Conservation (phyloP, 2,797 vertebrate genomes). For the Amazona ochrocephala region DNA sequence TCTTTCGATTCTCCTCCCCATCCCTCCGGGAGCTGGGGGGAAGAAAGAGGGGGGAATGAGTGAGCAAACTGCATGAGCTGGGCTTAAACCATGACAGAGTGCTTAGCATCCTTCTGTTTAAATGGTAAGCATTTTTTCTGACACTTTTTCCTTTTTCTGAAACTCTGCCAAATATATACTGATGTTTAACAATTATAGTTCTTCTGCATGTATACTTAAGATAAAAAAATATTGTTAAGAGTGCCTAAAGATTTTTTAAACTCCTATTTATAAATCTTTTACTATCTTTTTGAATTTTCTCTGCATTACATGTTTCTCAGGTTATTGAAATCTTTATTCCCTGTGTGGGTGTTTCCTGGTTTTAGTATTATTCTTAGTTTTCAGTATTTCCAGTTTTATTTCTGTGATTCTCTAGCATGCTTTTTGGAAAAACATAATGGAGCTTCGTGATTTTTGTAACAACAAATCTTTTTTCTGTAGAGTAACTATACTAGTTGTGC, state of each 20-base stretch:
- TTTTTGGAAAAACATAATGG: neutral
- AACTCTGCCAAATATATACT: neutral
- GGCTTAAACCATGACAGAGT: neutral
- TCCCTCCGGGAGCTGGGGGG: too few species aligned
- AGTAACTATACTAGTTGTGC: neutral
- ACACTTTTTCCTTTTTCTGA: neutral
- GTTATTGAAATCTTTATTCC: neutral
- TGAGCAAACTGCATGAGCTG: too few species aligned
- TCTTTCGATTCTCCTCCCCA: too few species aligned
- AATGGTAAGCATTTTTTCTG: neutral
- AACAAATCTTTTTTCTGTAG: conserved; percentile 65
- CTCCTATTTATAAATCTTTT: neutral
- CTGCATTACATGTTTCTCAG: neutral
- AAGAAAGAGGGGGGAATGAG: too few species aligned
- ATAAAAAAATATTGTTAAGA: neutral
- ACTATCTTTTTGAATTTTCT: neutral
- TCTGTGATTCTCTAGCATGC: neutral
- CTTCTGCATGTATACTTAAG: neutral
- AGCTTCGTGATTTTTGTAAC: conserved; percentile 78
- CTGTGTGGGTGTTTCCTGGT: neutral
- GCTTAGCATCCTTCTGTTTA: neutral
- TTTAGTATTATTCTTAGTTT: neutral
- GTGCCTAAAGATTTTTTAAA: neutral
- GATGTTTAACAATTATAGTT: neutral
- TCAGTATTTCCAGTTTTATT: neutral